Evolutionary conservation across 2,113 vertebrate species (phyloP), one percentile per base, ranked within the genome.

Genomic region (Lethenteron camtschaticum): DNA sequence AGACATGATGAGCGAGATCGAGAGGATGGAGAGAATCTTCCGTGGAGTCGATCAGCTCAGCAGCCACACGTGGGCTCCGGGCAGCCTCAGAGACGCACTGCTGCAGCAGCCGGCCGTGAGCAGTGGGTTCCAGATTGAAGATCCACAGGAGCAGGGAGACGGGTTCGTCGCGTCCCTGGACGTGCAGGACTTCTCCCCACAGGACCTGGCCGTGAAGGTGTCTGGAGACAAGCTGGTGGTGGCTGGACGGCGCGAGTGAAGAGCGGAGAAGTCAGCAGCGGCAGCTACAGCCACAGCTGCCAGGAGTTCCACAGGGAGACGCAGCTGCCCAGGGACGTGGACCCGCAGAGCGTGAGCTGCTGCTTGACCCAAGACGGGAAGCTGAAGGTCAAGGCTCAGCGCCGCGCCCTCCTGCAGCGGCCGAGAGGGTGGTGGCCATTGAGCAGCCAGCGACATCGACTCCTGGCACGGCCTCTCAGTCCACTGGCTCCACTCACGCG

Each of bases 281-380:
- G 24, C 24, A 20, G 60, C 60, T 66, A 14, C 14, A 66, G 60
- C 60, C 20, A 66, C 60, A 66, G 10, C 60, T 66, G 14, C 60
- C 60, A 66, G 10, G 60, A 66, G 20, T 66, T 66, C 10, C 7
- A 20, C 14, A 20, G 20, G 20, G 60, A 66, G 20, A 10, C 20
- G 60, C 14, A 66, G 60, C 60, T 66, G 14, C 60, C 60, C 14
- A 66, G 60, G 20, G 60, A 66, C 60, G 60, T 66, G 60, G 10
- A 66, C 60, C 60, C 60, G 14, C 60, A 66, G 60, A 66, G 20
- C 14, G 60, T 66, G 60, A 66, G 14, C 60, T 66, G 60, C 60
- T 66, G 60, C 60, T 66, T 66, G 14, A 66, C 10, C 8, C 2
- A 14, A 14, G 60, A 66, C 20, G 60, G 60, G 10, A 66, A 10